phyloP scores from a whole-genome alignment of 2,113 vertebrate genomes.

The Sorex araneus region DNA sequence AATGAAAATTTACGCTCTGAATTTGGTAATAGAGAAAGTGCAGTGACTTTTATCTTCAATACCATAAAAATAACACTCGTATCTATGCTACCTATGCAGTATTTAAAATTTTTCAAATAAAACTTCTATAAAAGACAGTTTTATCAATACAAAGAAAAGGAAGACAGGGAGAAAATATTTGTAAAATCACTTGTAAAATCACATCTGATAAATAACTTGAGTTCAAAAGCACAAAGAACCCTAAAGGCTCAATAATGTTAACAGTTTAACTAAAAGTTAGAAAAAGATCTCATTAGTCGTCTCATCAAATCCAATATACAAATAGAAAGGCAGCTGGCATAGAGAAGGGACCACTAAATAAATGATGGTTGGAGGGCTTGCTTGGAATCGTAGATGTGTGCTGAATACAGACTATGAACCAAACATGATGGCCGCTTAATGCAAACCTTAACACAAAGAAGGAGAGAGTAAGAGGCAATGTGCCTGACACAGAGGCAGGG shows the following conservation, averaged over 20 bases:
- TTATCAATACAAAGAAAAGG: neutral
- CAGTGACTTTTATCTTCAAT: too few species aligned
- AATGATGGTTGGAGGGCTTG: too few species aligned
- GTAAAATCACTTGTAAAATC: conserved; percentile 18
- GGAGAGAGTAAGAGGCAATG: too few species aligned
- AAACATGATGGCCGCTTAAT: too few species aligned
- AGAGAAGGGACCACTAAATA: too few species aligned
- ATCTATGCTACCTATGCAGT: too few species aligned
- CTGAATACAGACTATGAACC: too few species aligned
- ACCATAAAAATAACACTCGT: too few species aligned
- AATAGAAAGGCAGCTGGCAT: neutral
- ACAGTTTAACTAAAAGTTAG: neutral
- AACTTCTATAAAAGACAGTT: neutral
- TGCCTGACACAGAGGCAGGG: too few species aligned
- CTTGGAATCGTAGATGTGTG: too few species aligned
- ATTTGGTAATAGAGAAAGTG: too few species aligned
- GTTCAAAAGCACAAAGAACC: neutral
- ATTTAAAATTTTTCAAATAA: neutral
- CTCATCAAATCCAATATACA: neutral
- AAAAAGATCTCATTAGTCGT: neutral
- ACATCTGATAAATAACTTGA: neutral
- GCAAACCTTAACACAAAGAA: too few species aligned
- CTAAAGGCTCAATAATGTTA: neutral
- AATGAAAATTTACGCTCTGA: neutral
- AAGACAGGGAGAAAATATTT: neutral